These are phyloP conservation scores for Hephaestus fuliginosus DNA, from an alignment of 2,797 vertebrate genomes.

Conservation along the genomic window DNA sequence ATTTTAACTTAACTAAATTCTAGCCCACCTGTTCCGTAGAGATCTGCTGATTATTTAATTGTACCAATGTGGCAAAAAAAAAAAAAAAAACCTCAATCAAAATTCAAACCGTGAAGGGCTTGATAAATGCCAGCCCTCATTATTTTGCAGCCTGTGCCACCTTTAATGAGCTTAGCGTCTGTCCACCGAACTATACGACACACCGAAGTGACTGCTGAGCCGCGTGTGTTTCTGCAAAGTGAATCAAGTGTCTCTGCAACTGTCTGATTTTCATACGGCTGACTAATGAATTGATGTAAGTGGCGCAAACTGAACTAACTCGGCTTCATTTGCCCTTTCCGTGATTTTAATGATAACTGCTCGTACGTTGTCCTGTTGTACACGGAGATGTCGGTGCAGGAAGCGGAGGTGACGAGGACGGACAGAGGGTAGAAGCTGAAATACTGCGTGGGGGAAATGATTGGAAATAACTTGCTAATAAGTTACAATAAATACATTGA, in stretches of 20 bases:
- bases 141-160: constrained; percentile 48
- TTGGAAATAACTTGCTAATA: constrained; percentile 10
- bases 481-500: not conserved
- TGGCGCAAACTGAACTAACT: constrained; percentile 48
- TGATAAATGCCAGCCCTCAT: constrained; percentile 72
- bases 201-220: constrained; percentile 48
- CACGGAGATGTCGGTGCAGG: not conserved
- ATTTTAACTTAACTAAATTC: not conserved
- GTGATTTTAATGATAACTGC: constrained; percentile 40
- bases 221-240: constrained; percentile 54
- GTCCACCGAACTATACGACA: constrained; percentile 48
- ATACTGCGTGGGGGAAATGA: not conserved
- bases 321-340: constrained; percentile 47
- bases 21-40: not conserved
- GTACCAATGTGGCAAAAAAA: constrained; percentile 7
- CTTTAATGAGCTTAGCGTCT: constrained; percentile 63
- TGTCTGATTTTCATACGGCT: constrained; percentile 61
- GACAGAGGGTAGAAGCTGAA: not conserved
- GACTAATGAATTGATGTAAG: constrained; percentile 61
- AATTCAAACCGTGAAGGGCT: constrained; percentile 55
- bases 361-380: constrained; percentile 14
- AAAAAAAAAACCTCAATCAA: constrained; percentile 40
- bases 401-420: not conserved
- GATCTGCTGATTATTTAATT: constrained; percentile 30
- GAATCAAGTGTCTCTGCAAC: constrained; percentile 64